Percentiles rank a stretch among this genome's conserved stretches.
phyloP scores from a whole-genome alignment of 2,797 vertebrate genomes.

The Ammospiza maritima region DNA sequence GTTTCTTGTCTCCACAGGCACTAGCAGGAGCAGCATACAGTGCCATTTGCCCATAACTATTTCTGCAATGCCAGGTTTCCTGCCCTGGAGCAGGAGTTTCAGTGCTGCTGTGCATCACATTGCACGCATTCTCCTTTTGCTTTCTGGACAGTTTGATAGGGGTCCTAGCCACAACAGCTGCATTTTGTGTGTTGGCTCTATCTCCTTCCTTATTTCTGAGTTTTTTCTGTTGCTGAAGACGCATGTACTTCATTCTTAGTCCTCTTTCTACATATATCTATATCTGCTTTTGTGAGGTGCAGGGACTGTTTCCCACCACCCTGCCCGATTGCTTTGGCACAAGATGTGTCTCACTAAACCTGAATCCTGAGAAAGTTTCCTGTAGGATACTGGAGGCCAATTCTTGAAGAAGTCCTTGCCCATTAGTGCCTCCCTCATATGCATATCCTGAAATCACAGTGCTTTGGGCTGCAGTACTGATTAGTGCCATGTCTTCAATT shows the following conservation, averaged over 20 bases:
- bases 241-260: not conserved
- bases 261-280: not conserved
- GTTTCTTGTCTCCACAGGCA: not conserved
- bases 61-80: not conserved
- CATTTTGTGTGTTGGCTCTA: not conserved
- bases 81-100: not conserved
- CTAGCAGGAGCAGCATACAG: fast-evolving
- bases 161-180: not conserved
- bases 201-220: not conserved
- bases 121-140: not conserved
- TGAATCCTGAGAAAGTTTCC: not conserved
- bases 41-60: not conserved
- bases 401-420: not conserved
- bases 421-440: not conserved
- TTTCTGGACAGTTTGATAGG: not conserved
- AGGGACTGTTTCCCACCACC: not conserved
- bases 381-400: not conserved
- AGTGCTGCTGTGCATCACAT: not conserved
- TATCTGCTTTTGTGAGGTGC: not conserved
- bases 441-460: not conserved
- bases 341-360: not conserved
- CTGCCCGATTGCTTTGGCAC: not conserved
- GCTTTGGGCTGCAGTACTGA: not conserved
- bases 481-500: fast-evolving
- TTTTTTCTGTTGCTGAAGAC: not conserved